A percentile compares a stretch with the other conserved stretches of the same genome.
Conservation (phyloP, 2,797 vertebrate species). For the Esox lucius region DNA sequence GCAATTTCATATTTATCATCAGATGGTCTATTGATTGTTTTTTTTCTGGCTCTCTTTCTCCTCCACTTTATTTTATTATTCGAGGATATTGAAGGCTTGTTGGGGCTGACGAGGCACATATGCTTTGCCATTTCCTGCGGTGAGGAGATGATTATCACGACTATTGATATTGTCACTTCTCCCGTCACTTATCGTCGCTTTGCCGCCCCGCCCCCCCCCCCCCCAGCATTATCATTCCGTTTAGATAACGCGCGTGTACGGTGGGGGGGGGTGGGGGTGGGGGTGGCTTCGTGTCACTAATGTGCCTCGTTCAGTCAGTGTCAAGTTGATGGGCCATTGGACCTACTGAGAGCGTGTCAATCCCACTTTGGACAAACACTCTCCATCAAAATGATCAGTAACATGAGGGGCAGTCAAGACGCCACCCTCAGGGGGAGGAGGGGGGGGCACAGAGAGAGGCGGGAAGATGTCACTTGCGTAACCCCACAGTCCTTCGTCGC, state of each 20-base stretch:
- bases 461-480: not conserved
- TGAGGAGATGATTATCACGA: slow-evolving; percentile 74
- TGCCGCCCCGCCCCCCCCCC: slow-evolving; percentile 54
- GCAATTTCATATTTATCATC: slow-evolving; percentile 78
- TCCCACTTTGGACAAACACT: slow-evolving; percentile 81
- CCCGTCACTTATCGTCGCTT: slow-evolving; percentile 78
- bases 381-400: slow-evolving; percentile 45
- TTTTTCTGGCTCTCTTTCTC: slow-evolving; percentile 23
- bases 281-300: slow-evolving; percentile 66
- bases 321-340: slow-evolving; percentile 79
- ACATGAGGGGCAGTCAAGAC: slow-evolving; percentile 14
- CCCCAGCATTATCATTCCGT: slow-evolving; percentile 26
- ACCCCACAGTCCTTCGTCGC: too few relatives aligned
- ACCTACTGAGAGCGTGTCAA: slow-evolving; percentile 70
- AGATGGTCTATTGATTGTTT: slow-evolving; percentile 75
- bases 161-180: slow-evolving; percentile 89
- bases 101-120: slow-evolving; percentile 67
- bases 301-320: slow-evolving; percentile 84
- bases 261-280: slow-evolving; percentile 61
- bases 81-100: slow-evolving; percentile 76
- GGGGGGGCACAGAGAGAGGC: not conserved
- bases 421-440: not conserved
- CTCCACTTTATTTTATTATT: slow-evolving; percentile 79
- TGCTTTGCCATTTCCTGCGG: slow-evolving; percentile 83
- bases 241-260: slow-evolving; percentile 66